Evolutionary conservation across 2,113 vertebrate species (phyloP).

Genomic region (Vidua chalybeata): DNA sequence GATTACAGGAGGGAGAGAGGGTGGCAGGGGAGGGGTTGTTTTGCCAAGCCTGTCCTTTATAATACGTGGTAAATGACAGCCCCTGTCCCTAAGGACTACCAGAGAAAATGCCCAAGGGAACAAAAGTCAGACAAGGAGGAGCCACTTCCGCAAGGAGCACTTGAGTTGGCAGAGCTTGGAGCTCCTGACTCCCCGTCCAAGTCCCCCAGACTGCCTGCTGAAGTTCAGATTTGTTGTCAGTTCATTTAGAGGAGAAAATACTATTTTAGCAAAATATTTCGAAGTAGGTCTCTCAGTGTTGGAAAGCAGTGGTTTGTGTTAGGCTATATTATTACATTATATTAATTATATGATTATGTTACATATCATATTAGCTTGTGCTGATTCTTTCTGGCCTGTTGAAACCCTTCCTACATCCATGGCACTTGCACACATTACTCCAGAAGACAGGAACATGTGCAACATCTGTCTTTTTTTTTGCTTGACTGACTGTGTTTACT

Average conservation of each 20-base stretch:
- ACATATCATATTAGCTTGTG: neutral
- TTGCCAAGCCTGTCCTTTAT: neutral
- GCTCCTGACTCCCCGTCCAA: neutral
- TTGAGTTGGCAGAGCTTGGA: neutral
- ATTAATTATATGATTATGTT: neutral
- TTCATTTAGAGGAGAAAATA: neutral
- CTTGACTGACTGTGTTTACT: neutral
- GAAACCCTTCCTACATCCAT: neutral
- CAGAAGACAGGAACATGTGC: neutral
- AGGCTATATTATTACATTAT: neutral
- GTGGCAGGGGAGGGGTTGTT: neutral
- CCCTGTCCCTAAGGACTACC: neutral
- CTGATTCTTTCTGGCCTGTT: neutral
- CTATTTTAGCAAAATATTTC: neutral
- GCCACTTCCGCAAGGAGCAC: fast-evolving
- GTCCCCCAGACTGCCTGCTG: neutral
- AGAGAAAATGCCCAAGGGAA: neutral
- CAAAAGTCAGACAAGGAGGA: neutral
- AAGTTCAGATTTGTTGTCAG: neutral
- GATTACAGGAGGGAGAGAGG: neutral
- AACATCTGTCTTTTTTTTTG: neutral
- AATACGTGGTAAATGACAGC: neutral
- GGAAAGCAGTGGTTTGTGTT: neutral
- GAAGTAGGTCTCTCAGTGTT: neutral
- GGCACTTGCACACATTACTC: neutral